A percentile compares a stretch with the other conserved stretches of the same genome.
phyloP scores from a whole-genome alignment of 92 coral and sea anemone species.

The Parazoanthus darwini region DNA sequence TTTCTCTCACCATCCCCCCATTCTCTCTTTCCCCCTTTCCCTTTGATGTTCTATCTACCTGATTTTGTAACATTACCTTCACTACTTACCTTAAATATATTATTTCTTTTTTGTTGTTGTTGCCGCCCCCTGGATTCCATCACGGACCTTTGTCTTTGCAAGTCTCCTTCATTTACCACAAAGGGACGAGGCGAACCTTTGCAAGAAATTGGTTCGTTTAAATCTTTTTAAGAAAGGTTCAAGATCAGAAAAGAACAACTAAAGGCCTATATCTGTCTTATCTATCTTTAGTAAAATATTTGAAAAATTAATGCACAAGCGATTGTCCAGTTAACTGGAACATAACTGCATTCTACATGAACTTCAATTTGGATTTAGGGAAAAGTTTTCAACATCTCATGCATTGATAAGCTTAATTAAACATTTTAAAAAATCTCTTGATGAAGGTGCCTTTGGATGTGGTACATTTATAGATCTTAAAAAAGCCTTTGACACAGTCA shows the following conservation, averaged over 20 bases:
- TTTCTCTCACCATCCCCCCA: no score
- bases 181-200: no score
- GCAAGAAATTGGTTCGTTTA: no score
- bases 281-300: constrained; percentile 25
- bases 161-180: no score
- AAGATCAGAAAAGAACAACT: constrained; percentile 31
- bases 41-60: no score
- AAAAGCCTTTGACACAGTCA: no score
- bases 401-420: constrained; percentile 36
- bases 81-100: no score
- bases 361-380: constrained; percentile 52
- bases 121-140: no score
- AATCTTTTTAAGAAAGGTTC: constrained; percentile 44
- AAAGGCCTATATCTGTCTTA: constrained; percentile 25
- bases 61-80: no score
- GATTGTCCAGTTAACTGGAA: constrained; percentile 39
- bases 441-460: constrained; percentile 39
- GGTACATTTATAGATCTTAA: constrained; percentile 50
- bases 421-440: constrained; percentile 23
- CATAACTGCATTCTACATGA: constrained; percentile 27
- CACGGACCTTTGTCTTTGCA: no score
- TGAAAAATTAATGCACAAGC: constrained; percentile 30
- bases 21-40: no score
- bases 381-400: constrained; percentile 38
- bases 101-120: no score